Conservation (phyloP, 1,140 invertebrate genomes). For the Melitaea cinxia region DNA sequence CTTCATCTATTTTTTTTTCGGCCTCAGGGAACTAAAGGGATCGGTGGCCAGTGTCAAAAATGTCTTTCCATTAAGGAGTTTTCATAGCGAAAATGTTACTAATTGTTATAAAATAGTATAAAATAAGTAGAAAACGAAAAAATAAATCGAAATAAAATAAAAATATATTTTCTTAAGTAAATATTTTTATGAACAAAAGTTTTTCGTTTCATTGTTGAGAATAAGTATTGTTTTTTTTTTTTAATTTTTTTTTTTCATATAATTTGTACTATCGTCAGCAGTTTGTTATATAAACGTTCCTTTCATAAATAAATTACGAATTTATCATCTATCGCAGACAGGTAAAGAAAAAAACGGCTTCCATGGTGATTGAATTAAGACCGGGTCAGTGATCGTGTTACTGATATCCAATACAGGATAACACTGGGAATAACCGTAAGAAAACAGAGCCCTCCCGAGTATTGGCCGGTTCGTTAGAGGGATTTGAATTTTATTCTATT, state of each 20-base stretch:
- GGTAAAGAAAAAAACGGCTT: slow-evolving; percentile 64
- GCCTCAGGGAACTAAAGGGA: slow-evolving; percentile 51
- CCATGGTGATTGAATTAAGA: slow-evolving; percentile 74
- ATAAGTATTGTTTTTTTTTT: not conserved
- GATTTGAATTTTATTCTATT: slow-evolving; percentile 71
- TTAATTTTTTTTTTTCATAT: too few species aligned
- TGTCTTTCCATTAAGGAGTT: slow-evolving; percentile 20
- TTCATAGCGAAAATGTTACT: slow-evolving; percentile 1
- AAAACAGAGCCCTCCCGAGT: slow-evolving; percentile 71
- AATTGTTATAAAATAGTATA: slow-evolving; percentile 8
- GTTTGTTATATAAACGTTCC: not conserved
- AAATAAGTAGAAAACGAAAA: not conserved
- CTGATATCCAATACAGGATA: slow-evolving; percentile 72
- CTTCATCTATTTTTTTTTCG: slow-evolving; percentile 51
- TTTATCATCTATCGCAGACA: slow-evolving; percentile 43
- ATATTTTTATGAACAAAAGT: not conserved
- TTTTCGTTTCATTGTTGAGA: not conserved
- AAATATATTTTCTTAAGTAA: not conserved
- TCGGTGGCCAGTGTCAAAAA: slow-evolving; percentile 49
- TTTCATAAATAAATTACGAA: slow-evolving; percentile 34
- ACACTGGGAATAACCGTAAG: slow-evolving; percentile 65
- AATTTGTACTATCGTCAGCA: too few species aligned
- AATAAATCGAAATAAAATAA: not conserved
- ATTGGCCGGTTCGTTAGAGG: slow-evolving; percentile 75
- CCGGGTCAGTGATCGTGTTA: slow-evolving; percentile 78